phyloP scores from a whole-genome alignment of 2,113 vertebrate species.

The Pseudolaguvia tuberculata region DNA sequence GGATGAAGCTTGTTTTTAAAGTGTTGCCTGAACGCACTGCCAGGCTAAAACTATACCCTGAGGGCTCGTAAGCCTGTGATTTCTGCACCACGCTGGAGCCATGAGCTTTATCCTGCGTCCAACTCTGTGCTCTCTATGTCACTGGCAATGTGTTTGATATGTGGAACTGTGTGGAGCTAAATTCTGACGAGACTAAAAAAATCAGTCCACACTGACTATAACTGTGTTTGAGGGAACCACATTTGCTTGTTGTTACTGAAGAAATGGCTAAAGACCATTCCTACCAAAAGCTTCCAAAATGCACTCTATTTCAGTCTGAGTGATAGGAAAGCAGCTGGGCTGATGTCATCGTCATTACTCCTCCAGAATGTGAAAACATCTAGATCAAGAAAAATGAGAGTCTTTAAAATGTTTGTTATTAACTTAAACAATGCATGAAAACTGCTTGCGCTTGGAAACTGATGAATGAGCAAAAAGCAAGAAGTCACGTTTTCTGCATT shows the following conservation, averaged over 20 bases:
- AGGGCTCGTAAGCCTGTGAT: slow-evolving; percentile 60
- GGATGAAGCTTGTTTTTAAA: slow-evolving; percentile 61
- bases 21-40: slow-evolving; percentile 61
- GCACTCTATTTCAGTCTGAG: background rate
- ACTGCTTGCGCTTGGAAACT: background rate
- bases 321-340: slow-evolving; percentile 6
- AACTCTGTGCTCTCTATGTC: slow-evolving; percentile 50
- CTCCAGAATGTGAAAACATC: slow-evolving; percentile 10
- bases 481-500: slow-evolving; percentile 8
- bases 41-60: slow-evolving; percentile 58
- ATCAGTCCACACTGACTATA: slow-evolving; percentile 20
- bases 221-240: slow-evolving; percentile 23
- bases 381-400: background rate
- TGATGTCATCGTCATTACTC: slow-evolving; percentile 13
- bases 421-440: background rate
- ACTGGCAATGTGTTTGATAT: slow-evolving; percentile 51
- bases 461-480: slow-evolving; percentile 16
- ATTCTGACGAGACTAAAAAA: slow-evolving; percentile 21
- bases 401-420: slow-evolving; percentile 6
- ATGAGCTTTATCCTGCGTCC: slow-evolving; percentile 51
- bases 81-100: slow-evolving; percentile 53
- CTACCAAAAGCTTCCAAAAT: background rate
- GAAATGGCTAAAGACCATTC: slow-evolving; percentile 17
- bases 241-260: background rate
- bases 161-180: slow-evolving; percentile 41